phyloP scores from a whole-genome alignment of 2,797 vertebrate species.

The Enteromius fasciolatus region DNA sequence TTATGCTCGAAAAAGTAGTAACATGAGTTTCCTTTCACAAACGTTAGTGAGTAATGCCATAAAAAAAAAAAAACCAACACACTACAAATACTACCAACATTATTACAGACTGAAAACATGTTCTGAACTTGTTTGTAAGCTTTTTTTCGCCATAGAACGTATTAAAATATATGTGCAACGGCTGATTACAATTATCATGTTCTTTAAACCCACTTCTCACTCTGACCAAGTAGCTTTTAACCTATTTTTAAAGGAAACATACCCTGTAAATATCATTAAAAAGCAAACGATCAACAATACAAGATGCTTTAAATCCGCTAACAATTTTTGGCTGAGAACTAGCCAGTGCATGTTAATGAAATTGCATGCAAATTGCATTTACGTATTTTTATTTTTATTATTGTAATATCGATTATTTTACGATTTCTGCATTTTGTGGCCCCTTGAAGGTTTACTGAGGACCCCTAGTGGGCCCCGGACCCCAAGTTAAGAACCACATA shows the following conservation, averaged over 20 bases:
- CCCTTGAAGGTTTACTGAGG: not conserved
- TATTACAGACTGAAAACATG: not conserved
- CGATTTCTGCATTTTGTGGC: not conserved
- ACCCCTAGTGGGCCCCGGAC: constrained; percentile 3
- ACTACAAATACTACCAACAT: not conserved
- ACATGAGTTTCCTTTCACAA: constrained; percentile 1
- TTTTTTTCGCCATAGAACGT: not conserved
- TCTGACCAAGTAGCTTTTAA: not conserved
- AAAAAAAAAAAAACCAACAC: constrained; percentile 3
- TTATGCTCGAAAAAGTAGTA: not conserved
- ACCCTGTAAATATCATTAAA: not conserved
- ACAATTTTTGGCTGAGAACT: not conserved
- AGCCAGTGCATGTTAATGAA: not conserved
- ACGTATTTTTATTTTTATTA: not conserved
- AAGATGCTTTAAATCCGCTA: not conserved
- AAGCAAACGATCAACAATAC: not conserved
- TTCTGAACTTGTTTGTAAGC: not conserved
- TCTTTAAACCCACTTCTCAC: not conserved
- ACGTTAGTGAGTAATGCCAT: not conserved
- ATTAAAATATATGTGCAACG: not conserved
- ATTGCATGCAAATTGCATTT: not conserved
- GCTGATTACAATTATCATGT: not conserved
- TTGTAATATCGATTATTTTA: not conserved
- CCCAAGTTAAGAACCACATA: not conserved
- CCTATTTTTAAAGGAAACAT: not conserved